Evolutionary conservation across 2,113 vertebrate species (phyloP).

Genomic region (Gymnarchus niloticus): DNA sequence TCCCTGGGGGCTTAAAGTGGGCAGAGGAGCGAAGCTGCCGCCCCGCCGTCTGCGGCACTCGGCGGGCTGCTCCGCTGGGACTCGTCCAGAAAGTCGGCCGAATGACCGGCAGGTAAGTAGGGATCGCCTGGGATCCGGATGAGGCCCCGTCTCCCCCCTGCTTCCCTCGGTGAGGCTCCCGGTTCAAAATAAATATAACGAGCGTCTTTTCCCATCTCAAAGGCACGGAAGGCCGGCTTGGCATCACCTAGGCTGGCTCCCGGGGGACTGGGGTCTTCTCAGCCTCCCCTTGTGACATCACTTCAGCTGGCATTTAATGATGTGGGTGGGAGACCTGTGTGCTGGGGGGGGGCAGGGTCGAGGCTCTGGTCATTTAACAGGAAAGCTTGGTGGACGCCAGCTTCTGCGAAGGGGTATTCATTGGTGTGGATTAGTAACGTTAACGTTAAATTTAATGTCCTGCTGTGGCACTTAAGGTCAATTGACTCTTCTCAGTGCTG

Average conservation of each 20-base stretch:
- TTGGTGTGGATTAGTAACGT: background rate
- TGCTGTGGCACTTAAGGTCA: background rate
- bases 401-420: background rate
- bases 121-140: too few relatives aligned
- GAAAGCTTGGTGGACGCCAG: background rate
- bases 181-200: too few relatives aligned
- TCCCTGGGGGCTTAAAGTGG: background rate
- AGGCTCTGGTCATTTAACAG: background rate
- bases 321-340: too few relatives aligned
- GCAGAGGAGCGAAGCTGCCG: background rate
- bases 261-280: background rate
- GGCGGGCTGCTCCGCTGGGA: background rate
- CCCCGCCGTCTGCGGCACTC: too few relatives aligned
- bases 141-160: too few relatives aligned
- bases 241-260: background rate
- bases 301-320: too few relatives aligned
- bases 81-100: background rate
- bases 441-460: background rate
- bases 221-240: background rate
- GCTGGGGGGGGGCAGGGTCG: background rate
- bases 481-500: background rate
- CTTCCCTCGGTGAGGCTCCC: too few relatives aligned
- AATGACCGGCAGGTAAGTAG: background rate
- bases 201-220: background rate
- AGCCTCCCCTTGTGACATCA: background rate